These are phyloP conservation scores for Rostratula benghalensis DNA, from an alignment of 2,113 vertebrate species.

Conservation along the genomic window DNA sequence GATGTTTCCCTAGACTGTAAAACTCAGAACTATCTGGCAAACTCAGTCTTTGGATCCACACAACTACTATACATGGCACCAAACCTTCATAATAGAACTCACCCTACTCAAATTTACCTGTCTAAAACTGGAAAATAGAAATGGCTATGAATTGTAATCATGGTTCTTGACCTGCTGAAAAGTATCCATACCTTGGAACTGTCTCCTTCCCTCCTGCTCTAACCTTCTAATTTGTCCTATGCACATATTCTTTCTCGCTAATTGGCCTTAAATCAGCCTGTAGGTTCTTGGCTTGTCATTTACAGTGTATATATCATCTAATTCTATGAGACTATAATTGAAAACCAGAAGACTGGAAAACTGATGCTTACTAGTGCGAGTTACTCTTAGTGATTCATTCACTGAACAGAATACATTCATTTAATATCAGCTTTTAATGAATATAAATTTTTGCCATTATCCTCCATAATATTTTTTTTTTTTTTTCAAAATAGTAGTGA, in stretches of 20 bases:
- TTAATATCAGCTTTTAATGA: background rate
- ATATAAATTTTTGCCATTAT: background rate
- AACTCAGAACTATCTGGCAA: background rate
- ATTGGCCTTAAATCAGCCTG: background rate
- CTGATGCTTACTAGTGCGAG: background rate
- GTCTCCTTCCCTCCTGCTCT: background rate
- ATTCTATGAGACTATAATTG: background rate
- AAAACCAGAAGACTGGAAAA: background rate
- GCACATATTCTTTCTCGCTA: background rate
- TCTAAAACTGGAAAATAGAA: background rate
- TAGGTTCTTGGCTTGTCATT: background rate
- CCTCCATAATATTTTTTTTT: background rate
- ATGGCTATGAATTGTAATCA: background rate
- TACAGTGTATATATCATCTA: background rate
- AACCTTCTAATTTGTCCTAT: background rate
- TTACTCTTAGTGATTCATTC: background rate
- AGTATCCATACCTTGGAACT: background rate
- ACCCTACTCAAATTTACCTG: background rate
- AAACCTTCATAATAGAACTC: background rate
- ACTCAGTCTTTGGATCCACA: background rate
- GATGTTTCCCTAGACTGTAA: background rate
- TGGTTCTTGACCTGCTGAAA: background rate
- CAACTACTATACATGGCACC: background rate
- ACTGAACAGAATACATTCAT: background rate
- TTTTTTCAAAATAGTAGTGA: background rate